Percentiles rank a stretch among this genome's conserved stretches.
Evolutionary conservation across 53 echinoderm and acorn worm species (phyloP).

Genomic region (Arbacia lixula): DNA sequence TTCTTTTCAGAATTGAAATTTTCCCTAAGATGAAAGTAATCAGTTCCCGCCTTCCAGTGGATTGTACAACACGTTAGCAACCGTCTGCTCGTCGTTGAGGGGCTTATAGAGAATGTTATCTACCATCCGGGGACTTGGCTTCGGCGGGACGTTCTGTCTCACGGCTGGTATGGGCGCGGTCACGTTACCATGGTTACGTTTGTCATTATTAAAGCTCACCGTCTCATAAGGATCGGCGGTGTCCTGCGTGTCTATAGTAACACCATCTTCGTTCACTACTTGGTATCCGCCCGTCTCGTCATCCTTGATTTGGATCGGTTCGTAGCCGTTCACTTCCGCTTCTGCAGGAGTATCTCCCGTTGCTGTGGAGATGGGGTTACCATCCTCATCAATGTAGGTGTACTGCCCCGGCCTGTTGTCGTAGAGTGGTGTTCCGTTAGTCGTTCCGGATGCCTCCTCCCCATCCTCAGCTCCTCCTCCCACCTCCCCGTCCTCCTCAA

Average conservation of each 20-base stretch:
- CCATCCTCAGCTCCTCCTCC: not conserved
- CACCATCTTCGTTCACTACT: not conserved
- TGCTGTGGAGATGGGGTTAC: not conserved
- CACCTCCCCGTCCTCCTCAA: not conserved
- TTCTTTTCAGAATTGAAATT: too few species aligned
- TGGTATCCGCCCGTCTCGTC: slow-evolving; percentile 48
- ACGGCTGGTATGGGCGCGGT: slow-evolving; percentile 6
- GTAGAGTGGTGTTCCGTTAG: not conserved
- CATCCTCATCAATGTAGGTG: slow-evolving; percentile 15
- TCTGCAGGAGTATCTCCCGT: not conserved
- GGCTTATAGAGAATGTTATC: slow-evolving; percentile 47
- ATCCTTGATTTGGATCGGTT: slow-evolving; percentile 34
- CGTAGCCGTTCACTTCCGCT: slow-evolving; percentile 24
- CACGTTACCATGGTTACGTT: not conserved
- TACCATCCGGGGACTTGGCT: slow-evolving; percentile 1
- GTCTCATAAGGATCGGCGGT: not conserved
- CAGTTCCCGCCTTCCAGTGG: slow-evolving; percentile 7
- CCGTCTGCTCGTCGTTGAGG: slow-evolving; percentile 21
- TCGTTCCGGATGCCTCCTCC: too few species aligned
- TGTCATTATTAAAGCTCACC: not conserved
- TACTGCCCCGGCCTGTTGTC: slow-evolving; percentile 9
- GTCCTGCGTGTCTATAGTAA: not conserved
- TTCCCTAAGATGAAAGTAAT: too few species aligned
- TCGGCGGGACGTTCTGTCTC: slow-evolving; percentile 12
- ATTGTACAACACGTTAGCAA: slow-evolving; percentile 34